Conservation (phyloP, 1,140 invertebrate species). For the Bombus superbus region DNA sequence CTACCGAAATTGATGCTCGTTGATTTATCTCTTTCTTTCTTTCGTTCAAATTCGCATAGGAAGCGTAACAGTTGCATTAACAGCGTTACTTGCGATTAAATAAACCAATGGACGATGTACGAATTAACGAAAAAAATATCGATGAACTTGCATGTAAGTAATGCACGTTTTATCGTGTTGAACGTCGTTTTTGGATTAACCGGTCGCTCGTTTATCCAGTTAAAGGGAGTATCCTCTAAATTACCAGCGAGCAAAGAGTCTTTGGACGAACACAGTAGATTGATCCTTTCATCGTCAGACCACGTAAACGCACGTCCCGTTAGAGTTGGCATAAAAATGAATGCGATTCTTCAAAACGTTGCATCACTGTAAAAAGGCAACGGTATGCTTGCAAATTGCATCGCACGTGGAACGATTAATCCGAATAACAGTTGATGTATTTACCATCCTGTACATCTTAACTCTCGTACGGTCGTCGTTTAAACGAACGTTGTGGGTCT, state of each 20-base stretch:
- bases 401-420: conserved; percentile 38
- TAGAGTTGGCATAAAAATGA: conserved; percentile 8
- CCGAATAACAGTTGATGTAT: conserved; percentile 3
- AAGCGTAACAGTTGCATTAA: too few species aligned
- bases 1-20: background rate
- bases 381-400: conserved; percentile 21
- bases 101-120: too few species aligned
- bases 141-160: too few species aligned
- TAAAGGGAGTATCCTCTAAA: background rate
- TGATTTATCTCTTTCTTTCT: too few species aligned
- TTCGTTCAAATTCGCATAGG: too few species aligned
- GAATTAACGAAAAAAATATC: too few species aligned
- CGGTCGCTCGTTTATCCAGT: background rate
- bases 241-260: background rate
- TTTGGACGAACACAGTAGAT: background rate
- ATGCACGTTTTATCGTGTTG: background rate
- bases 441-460: background rate
- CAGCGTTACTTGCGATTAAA: too few species aligned
- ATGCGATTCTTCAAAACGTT: conserved; percentile 23
- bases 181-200: background rate
- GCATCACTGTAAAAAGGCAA: background rate
- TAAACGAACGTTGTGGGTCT: too few species aligned
- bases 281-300: background rate
- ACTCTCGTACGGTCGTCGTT: too few species aligned
- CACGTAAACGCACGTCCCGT: conserved; percentile 12